phyloP scores from a whole-genome alignment of 2,797 vertebrate genomes.

The Cottoperca gobio region DNA sequence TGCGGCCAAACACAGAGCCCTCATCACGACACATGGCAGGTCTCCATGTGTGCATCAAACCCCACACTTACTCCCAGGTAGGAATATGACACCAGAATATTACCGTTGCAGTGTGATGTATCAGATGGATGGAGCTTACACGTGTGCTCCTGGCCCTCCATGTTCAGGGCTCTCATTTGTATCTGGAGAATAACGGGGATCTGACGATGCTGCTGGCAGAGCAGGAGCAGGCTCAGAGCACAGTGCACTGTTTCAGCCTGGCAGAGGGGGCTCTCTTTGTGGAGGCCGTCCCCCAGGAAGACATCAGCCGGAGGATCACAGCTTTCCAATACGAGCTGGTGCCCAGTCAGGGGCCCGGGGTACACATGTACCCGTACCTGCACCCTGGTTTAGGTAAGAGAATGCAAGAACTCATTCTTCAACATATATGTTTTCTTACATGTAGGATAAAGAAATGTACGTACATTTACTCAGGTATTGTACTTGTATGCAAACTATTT shows the following conservation, averaged over 20 bases:
- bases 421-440: background rate
- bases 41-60: conserved; percentile 92
- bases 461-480: background rate
- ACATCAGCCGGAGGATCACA: conserved; percentile 93
- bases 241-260: conserved; percentile 88
- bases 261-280: conserved; percentile 91
- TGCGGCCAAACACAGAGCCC: conserved; percentile 89
- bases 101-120: background rate
- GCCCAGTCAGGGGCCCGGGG: conserved; percentile 69
- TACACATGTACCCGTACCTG: conserved; percentile 71
- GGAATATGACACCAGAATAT: background rate
- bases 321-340: conserved; percentile 94
- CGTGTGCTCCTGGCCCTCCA: background rate
- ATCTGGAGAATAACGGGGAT: conserved; percentile 91
- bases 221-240: conserved; percentile 74
- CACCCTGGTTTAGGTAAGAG: conserved; percentile 74
- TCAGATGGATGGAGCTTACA: background rate
- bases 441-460: background rate
- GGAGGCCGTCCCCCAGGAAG: conserved; percentile 90
- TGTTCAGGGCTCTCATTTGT: conserved; percentile 90
- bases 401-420: background rate
- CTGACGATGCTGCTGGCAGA: conserved; percentile 91
- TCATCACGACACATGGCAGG: conserved; percentile 67
- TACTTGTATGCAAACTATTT: background rate
- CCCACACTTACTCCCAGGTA: conserved; percentile 86